Evolutionary conservation across 2,797 vertebrate genomes (phyloP).

Genomic region (Vultur gryphus): DNA sequence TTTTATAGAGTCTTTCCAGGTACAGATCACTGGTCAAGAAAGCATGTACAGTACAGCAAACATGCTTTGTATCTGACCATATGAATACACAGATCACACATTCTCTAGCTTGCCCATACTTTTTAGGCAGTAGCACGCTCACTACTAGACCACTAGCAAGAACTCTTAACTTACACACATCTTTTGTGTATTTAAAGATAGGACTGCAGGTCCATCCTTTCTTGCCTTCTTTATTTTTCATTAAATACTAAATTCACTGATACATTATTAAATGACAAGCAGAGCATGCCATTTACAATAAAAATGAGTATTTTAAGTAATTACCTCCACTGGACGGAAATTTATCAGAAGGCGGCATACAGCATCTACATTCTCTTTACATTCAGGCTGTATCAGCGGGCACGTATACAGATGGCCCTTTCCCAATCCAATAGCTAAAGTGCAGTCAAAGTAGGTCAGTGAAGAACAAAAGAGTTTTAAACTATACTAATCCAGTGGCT

Average conservation of each 20-base stretch:
- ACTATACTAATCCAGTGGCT: neutral
- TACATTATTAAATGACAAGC: neutral
- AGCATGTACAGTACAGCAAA: neutral
- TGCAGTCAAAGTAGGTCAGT: neutral
- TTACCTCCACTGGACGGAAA: neutral
- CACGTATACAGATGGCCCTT: neutral
- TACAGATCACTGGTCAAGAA: neutral
- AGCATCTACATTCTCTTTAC: neutral
- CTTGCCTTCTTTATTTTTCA: neutral
- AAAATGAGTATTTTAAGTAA: neutral
- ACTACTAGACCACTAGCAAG: neutral
- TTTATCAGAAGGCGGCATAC: neutral
- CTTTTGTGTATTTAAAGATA: neutral
- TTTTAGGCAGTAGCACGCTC: neutral
- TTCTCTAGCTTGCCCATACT: neutral
- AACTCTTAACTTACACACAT: neutral
- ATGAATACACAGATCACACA: neutral
- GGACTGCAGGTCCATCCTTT: neutral
- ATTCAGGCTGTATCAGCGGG: neutral
- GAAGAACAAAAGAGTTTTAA: conserved; percentile 16
- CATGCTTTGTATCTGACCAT: neutral
- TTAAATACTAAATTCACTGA: neutral
- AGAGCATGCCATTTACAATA: neutral
- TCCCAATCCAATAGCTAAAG: neutral
- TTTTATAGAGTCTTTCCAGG: neutral